These are phyloP conservation scores for Drusus annulatus DNA, from an alignment of 1,140 invertebrate species.

Conservation along the genomic window DNA sequence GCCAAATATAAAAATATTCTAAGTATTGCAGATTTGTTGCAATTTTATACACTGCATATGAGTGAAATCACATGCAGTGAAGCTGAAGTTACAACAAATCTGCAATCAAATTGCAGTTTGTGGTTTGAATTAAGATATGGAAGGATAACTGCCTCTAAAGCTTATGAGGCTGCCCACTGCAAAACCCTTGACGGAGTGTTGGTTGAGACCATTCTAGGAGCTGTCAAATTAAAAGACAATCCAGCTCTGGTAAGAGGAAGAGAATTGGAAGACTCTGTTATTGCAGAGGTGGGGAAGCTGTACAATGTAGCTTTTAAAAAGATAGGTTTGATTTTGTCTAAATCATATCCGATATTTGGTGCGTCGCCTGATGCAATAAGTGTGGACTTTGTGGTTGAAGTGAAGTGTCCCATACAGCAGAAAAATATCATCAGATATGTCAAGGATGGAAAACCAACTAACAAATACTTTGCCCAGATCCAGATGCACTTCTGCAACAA, in stretches of 20 bases:
- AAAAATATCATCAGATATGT: neutral
- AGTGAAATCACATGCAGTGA: neutral
- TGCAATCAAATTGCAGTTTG: neutral
- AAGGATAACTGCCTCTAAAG: conserved; percentile 6
- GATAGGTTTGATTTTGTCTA: neutral
- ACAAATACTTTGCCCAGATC: neutral
- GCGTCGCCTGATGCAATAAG: neutral
- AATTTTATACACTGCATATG: neutral
- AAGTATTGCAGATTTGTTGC: neutral
- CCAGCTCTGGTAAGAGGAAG: neutral
- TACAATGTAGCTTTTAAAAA: neutral
- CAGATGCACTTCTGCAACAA: neutral
- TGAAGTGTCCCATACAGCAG: neutral
- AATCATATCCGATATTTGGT: neutral
- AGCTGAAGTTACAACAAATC: neutral
- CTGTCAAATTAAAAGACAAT: neutral
- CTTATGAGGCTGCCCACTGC: neutral
- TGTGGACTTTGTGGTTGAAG: neutral
- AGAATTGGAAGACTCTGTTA: neutral
- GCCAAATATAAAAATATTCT: too few species aligned
- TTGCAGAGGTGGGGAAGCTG: neutral
- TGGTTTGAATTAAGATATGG: neutral
- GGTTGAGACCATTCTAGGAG: neutral
- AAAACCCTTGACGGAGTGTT: neutral
- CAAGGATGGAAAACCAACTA: neutral